phyloP scores from a whole-genome alignment of 2,113 vertebrate species.

The Mesocricetus auratus region DNA sequence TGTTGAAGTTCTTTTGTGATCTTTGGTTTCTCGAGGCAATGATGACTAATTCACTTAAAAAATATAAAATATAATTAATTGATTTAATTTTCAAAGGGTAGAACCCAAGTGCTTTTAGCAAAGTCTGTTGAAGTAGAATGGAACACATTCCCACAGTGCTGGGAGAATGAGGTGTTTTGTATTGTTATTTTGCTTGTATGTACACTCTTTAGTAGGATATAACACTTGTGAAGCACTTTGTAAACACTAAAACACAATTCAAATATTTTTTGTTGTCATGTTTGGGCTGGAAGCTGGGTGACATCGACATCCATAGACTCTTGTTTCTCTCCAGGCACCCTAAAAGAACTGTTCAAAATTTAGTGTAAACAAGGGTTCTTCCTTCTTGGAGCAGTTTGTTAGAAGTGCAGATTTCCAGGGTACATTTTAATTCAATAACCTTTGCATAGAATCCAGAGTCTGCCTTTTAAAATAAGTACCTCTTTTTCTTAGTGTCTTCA shows the following conservation, averaged over 20 bases:
- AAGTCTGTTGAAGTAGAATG: constrained; percentile 11
- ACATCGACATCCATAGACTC: not conserved
- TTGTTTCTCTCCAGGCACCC: not conserved
- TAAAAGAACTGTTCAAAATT: not conserved
- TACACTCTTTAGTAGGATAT: not conserved
- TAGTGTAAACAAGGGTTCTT: not conserved
- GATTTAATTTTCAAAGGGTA: not conserved
- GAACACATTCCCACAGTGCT: not conserved
- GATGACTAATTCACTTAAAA: not conserved
- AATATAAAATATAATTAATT: constrained; percentile 10
- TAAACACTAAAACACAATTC: not conserved
- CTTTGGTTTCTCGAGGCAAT: not conserved
- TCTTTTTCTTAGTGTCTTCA: not conserved
- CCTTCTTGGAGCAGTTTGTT: not conserved
- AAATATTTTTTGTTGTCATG: not conserved
- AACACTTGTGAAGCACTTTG: constrained; percentile 37
- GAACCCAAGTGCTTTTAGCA: not conserved
- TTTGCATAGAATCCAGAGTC: not conserved
- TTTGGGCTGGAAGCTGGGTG: not conserved
- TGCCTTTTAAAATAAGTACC: not conserved
- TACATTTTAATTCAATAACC: not conserved
- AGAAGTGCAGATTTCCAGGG: not conserved
- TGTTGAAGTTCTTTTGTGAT: not conserved
- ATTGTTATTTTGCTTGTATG: constrained; percentile 49
- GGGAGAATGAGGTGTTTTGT: not conserved